phyloP scores from a whole-genome alignment of 2,113 vertebrate species.

The Periophthalmus modestus region DNA sequence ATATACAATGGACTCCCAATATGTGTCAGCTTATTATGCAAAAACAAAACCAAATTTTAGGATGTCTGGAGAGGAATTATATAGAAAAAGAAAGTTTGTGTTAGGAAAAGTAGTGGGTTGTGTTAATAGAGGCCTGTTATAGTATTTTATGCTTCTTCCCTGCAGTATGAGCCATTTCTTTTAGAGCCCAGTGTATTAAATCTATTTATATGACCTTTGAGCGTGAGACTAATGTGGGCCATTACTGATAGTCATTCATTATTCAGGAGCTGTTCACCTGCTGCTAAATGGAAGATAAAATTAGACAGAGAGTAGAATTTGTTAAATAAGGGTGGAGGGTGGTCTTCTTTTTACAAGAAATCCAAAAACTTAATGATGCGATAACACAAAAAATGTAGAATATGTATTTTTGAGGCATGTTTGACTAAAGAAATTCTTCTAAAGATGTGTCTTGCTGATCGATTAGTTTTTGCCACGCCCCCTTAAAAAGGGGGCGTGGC shows the following conservation, averaged over 20 bases:
- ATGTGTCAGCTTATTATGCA: conserved; percentile 18
- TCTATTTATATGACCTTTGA: conserved; percentile 73
- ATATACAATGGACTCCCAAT: not conserved
- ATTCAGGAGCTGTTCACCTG: conserved; percentile 74
- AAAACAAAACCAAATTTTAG: not conserved
- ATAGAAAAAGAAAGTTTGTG: not conserved
- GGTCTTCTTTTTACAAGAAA: conserved; percentile 23
- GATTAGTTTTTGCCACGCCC: too few relatives aligned
- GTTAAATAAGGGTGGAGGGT: conserved; percentile 42
- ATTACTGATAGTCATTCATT: conserved; percentile 73
- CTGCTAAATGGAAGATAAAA: conserved; percentile 69
- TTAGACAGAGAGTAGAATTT: conserved; percentile 48
- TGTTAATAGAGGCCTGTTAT: not conserved
- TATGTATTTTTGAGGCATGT: not conserved
- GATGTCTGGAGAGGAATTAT: not conserved
- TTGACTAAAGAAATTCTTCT: too few relatives aligned
- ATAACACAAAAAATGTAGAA: not conserved
- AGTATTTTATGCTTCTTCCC: conserved; percentile 1
- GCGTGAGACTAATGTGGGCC: conserved; percentile 65
- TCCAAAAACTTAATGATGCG: not conserved
- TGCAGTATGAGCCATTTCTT: conserved; percentile 40
- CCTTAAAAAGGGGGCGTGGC: too few relatives aligned
- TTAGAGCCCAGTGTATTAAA: conserved; percentile 44
- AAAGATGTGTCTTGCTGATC: too few relatives aligned
- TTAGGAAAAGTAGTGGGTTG: not conserved